phyloP scores from a whole-genome alignment of 2,113 vertebrate genomes.

The Menura novaehollandiae region DNA sequence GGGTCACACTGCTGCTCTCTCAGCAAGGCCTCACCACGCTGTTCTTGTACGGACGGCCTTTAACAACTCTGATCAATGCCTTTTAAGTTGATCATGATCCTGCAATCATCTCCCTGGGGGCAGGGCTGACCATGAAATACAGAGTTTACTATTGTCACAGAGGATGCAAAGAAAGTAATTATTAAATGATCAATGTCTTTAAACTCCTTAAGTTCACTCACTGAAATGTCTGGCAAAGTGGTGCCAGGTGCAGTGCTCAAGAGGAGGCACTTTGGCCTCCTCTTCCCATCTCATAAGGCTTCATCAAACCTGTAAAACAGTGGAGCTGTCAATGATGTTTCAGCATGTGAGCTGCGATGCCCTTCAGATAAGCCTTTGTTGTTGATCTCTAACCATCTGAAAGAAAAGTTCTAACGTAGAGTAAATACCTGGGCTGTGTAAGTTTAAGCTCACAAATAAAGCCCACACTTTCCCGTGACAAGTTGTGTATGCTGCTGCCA shows the following conservation, averaged over 20 bases:
- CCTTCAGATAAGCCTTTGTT: conserved; percentile 60
- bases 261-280: neutral
- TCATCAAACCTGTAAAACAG: conserved; percentile 38
- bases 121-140: neutral
- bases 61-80: neutral
- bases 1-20: neutral
- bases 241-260: neutral
- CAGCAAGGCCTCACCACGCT: accelerated
- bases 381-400: conserved; percentile 57
- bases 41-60: accelerated
- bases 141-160: neutral
- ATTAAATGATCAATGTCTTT: conserved; percentile 28
- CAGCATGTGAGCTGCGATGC: conserved; percentile 1
- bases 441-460: conserved; percentile 44
- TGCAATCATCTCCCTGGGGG: conserved; percentile 7
- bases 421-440: conserved; percentile 42
- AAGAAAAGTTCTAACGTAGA: conserved; percentile 35
- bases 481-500: conserved; percentile 23
- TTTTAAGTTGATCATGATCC: neutral
- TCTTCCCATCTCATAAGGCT: neutral
- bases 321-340: conserved; percentile 30
- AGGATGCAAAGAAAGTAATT: conserved; percentile 4
- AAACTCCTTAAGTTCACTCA: neutral
- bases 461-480: neutral
- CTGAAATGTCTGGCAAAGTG: neutral